These are phyloP conservation scores for Galeopsomyia nigrocyanea DNA, from an alignment of 2,888 invertebrate genomes.

Conservation along the genomic window DNA sequence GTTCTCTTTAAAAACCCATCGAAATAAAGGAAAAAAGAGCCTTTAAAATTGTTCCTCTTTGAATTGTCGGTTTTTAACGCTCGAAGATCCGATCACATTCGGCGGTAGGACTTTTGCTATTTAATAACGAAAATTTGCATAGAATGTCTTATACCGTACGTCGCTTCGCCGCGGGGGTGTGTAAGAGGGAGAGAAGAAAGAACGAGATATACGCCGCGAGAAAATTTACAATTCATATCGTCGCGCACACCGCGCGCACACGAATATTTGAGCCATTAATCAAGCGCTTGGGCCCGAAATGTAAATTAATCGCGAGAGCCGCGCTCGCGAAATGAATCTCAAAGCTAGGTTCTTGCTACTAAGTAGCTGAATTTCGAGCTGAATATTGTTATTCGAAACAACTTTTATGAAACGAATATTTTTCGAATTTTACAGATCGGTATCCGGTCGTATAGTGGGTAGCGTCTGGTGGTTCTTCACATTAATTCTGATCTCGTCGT, in stretches of 20 bases:
- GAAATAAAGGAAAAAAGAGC: too few relatives aligned
- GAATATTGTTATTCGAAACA: too few relatives aligned
- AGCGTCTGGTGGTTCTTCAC: conserved; percentile 99
- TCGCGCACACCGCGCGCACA: conserved; percentile 45
- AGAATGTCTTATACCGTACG: conserved; percentile 46
- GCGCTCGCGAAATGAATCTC: conserved; percentile 30
- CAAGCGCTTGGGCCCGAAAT: conserved; percentile 50
- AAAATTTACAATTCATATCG: conserved; percentile 65
- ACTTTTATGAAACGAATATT: too few relatives aligned
- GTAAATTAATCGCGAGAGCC: conserved; percentile 42
- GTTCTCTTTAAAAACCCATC: too few relatives aligned
- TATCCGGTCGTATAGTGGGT: conserved; percentile 95
- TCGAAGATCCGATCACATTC: conserved; percentile 28
- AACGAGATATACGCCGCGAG: conserved; percentile 9
- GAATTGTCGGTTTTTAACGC: conserved; percentile 23
- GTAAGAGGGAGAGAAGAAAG: background rate
- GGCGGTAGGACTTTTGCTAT: conserved; percentile 39
- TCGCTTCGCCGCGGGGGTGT: conserved; percentile 17
- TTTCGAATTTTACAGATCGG: conserved; percentile 72
- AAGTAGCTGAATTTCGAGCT: too few relatives aligned
- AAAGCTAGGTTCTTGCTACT: conserved; percentile 1
- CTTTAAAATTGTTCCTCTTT: conserved; percentile 6
- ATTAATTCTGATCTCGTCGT: conserved; percentile 96
- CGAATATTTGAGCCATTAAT: conserved; percentile 64
- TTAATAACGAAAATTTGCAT: conserved; percentile 57